Evolutionary conservation across 37 sponge, comb jelly and placozoan species (phyloP).

Genomic region (Corticium candelabrum): DNA sequence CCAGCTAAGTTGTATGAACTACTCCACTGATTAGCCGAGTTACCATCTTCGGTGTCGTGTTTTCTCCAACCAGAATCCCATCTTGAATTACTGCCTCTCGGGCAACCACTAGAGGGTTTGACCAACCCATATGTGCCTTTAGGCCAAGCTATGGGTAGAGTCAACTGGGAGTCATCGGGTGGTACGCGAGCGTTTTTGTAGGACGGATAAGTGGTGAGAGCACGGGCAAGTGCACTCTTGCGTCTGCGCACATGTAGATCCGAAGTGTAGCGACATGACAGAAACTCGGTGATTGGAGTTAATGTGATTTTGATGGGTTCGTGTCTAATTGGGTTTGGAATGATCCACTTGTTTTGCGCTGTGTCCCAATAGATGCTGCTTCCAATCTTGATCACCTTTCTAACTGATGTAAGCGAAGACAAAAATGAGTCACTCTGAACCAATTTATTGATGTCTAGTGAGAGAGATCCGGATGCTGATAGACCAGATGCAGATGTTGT

Average conservation of each 20-base stretch:
- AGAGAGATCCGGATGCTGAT: no score
- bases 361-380: not conserved
- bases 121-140: slow-evolving; percentile 8
- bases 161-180: not conserved
- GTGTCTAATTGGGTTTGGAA: not conserved
- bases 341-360: not conserved
- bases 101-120: not conserved
- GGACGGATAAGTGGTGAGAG: not conserved
- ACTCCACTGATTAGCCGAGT: not conserved
- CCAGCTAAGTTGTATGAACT: not conserved
- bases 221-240: not conserved
- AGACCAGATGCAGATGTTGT: no score
- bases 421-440: no score
- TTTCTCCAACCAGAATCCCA: slow-evolving; percentile 1
- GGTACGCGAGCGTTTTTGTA: not conserved
- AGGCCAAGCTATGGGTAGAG: slow-evolving; percentile 12
- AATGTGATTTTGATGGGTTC: not conserved
- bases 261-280: not conserved
- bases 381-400: not conserved
- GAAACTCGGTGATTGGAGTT: not conserved
- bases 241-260: not conserved
- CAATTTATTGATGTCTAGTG: no score
- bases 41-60: slow-evolving; percentile 16
- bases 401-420: no score
- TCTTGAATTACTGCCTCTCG: not conserved